Conservation (phyloP, 1,140 invertebrate species). For the Pygmarrhopalites habei region DNA sequence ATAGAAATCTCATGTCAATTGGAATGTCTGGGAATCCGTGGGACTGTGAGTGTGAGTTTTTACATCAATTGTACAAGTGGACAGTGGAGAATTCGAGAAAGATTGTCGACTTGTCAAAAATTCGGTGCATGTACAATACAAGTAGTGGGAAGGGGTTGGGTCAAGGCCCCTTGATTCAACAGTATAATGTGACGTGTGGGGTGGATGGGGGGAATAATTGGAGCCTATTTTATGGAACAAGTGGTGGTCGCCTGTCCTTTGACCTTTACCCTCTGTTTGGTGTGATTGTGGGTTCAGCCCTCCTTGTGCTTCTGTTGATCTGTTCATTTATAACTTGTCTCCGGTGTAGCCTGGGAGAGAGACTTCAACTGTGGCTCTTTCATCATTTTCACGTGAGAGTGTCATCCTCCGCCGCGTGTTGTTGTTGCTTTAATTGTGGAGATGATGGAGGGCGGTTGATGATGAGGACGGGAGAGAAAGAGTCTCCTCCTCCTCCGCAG, state of each 20-base stretch:
- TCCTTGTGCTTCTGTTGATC: slow-evolving; percentile 65
- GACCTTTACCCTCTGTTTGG: slow-evolving; percentile 63
- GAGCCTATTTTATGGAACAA: slow-evolving; percentile 34
- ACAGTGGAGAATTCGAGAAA: slow-evolving; percentile 61
- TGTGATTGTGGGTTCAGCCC: slow-evolving; percentile 61
- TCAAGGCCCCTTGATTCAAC: slow-evolving; percentile 27
- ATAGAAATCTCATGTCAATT: slow-evolving; percentile 62
- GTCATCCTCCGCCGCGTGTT: background rate
- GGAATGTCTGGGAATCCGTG: slow-evolving; percentile 73
- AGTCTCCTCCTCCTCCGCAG: slow-evolving; percentile 68
- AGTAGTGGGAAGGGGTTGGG: slow-evolving; percentile 17
- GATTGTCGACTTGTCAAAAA: slow-evolving; percentile 64
- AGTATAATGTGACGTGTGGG: slow-evolving; percentile 37
- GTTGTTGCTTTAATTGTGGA: background rate
- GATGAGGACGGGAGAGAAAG: slow-evolving; percentile 49
- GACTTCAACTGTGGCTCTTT: slow-evolving; percentile 55
- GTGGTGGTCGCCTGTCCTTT: slow-evolving; percentile 54
- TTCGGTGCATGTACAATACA: slow-evolving; percentile 58
- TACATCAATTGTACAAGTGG: slow-evolving; percentile 56
- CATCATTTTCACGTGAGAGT: background rate
- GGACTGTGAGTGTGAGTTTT: slow-evolving; percentile 82
- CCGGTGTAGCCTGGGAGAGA: slow-evolving; percentile 64
- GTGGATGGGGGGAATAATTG: slow-evolving; percentile 24
- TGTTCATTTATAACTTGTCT: slow-evolving; percentile 66
- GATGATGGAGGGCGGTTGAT: no score